These are phyloP conservation scores for Egretta garzetta DNA, from an alignment of 2,113 vertebrate genomes.

Conservation along the genomic window DNA sequence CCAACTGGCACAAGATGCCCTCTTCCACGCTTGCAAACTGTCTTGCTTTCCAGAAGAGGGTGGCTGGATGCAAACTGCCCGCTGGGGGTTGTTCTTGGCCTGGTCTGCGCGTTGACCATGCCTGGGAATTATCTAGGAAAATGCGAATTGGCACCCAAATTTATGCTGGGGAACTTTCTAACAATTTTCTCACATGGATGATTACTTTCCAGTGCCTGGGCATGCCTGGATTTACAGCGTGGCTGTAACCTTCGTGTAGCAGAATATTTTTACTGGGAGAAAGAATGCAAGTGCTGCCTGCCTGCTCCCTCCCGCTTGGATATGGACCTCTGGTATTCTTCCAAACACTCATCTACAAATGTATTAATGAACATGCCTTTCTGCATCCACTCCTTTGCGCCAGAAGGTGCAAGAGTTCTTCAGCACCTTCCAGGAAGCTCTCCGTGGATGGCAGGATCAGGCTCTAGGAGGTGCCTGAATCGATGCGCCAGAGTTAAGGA, in stretches of 20 bases:
- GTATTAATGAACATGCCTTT: background rate
- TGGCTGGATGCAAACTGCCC: background rate
- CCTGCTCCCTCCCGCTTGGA: background rate
- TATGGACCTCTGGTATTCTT: background rate
- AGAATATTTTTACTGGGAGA: background rate
- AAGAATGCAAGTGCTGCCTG: background rate
- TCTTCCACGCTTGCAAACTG: background rate
- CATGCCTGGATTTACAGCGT: background rate
- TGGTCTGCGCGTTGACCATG: background rate
- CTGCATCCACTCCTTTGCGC: background rate
- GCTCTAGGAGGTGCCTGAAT: background rate
- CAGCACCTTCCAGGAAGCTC: background rate
- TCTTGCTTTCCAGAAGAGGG: background rate
- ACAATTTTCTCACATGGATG: background rate
- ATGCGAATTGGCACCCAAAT: background rate
- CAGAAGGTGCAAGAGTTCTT: background rate
- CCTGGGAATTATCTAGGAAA: constrained; percentile 4
- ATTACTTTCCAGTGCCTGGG: background rate
- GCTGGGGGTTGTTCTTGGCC: background rate
- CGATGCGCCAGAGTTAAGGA: background rate
- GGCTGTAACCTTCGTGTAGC: background rate
- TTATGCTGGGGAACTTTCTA: background rate
- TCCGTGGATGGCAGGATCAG: background rate
- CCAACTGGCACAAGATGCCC: constrained; percentile 26
- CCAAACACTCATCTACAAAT: background rate